Evolutionary conservation across 2,113 vertebrate species (phyloP), one percentile per base, ranked within the genome.

Genomic region (Forbesichthys papilliferus): DNA sequence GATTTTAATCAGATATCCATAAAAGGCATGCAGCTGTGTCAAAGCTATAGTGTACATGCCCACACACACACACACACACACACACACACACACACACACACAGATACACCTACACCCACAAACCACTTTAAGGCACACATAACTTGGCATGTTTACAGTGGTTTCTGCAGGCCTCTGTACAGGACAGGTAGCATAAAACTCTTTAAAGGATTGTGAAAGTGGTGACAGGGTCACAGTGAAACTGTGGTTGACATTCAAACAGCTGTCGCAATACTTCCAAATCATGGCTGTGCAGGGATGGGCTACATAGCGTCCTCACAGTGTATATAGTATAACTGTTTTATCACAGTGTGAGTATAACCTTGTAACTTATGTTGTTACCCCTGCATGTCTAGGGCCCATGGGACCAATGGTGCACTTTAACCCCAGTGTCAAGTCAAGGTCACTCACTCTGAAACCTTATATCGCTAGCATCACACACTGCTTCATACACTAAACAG

Each of bases 141-240:
- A 20, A 12, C 10, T 33, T 62, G 61, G n/a, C 61, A 14, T 16
- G 33, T 67, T 72, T 63, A 73, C 65, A 13, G 48, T 9, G 18
- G 12, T 11, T 16, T 49, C 42, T 55, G 14, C 18, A 46, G 49
- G 49, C 14, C 62, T 72, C 14, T n/a, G 3, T 71, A 14, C 48
- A 42, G 47, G 49, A 67, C 67, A 70, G 49, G 54, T 56, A 16
- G 68, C 74, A 66, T 79, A 81, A 84, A 73, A 48, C 16, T 59
- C 33, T 75, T 77, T 68, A 76, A 75, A 73, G 66, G 48, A 59
- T 57, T 9, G 13, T 77, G 57, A 61, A 83, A 74, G 53, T 74
- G 33, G 55, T 65, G 68, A 58, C 18, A 55, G 9, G 9, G 57
- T 13, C 3, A 62, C 57, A 61, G 16, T 79, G 75, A 76, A 84